These are phyloP conservation scores for Cyclina sinensis DNA, from an alignment of 1,140 invertebrate species.

Conservation along the genomic window DNA sequence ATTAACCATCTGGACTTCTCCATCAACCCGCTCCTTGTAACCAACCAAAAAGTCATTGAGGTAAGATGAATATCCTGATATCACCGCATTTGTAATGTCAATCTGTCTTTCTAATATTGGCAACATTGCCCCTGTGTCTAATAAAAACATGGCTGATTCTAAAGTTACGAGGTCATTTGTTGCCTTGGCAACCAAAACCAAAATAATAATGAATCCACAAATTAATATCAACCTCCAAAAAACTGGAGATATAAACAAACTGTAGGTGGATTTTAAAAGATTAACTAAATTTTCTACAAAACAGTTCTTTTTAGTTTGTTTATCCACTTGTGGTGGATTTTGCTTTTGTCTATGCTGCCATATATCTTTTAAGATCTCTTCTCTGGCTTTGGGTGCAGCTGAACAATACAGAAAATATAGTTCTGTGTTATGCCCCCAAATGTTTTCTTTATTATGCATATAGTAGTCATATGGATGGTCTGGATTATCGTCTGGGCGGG, in stretches of 20 bases:
- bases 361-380: conserved; percentile 82
- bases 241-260: conserved; percentile 75
- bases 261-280: conserved; percentile 67
- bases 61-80: conserved; percentile 52
- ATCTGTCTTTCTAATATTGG: conserved; percentile 77
- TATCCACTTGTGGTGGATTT: conserved; percentile 64
- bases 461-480: conserved; percentile 76
- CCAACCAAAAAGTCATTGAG: conserved; percentile 60
- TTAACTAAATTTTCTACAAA: conserved; percentile 19
- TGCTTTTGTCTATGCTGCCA: conserved; percentile 77
- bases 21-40: conserved; percentile 23
- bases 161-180: conserved; percentile 77
- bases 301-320: conserved; percentile 47
- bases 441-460: conserved; percentile 70
- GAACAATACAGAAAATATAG: conserved; percentile 76
- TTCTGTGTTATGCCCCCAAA: conserved; percentile 71
- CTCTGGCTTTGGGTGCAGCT: conserved; percentile 75
- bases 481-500: conserved; percentile 64
- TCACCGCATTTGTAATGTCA: conserved; percentile 70
- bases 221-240: conserved; percentile 77
- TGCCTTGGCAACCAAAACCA: conserved; percentile 78
- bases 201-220: conserved; percentile 73
- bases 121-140: conserved; percentile 77
- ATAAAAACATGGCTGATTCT: conserved; percentile 76
- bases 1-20: conserved; percentile 53